Evolutionary conservation across 2,113 vertebrate species (phyloP).

Genomic region (Sander lucioperca): DNA sequence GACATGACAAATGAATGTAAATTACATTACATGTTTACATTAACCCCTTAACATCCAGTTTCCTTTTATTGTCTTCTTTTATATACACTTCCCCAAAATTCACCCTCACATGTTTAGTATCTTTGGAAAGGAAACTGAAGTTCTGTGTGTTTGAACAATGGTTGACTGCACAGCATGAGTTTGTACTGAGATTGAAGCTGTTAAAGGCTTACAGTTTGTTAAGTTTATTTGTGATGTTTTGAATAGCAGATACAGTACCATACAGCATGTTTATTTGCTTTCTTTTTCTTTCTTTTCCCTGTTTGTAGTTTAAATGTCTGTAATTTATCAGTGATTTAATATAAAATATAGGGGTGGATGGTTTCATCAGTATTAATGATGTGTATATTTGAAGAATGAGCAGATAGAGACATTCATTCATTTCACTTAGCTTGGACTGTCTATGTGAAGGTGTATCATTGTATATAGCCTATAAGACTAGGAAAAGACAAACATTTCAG

Average conservation of each 20-base stretch:
- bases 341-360: neutral
- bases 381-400: neutral
- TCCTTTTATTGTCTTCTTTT: neutral
- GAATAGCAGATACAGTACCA: no score
- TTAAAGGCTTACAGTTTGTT: no score
- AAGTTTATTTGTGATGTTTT: no score
- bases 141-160: neutral
- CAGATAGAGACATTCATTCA: neutral
- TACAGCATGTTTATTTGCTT: neutral
- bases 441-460: neutral
- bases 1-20: no score
- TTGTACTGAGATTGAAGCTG: no score
- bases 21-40: neutral
- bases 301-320: neutral
- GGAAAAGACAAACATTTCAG: constrained; percentile 9
- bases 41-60: neutral
- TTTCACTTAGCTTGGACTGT: neutral
- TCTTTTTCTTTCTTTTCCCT: neutral
- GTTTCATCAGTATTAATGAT: neutral
- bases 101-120: neutral
- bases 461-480: neutral
- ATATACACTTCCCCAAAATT: neutral
- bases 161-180: neutral
- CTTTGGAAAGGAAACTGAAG: no score
- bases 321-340: neutral